Percentiles rank a stretch among this genome's conserved stretches.
phyloP scores from a whole-genome alignment of 2,797 vertebrate species.

The Poecilia gillii region DNA sequence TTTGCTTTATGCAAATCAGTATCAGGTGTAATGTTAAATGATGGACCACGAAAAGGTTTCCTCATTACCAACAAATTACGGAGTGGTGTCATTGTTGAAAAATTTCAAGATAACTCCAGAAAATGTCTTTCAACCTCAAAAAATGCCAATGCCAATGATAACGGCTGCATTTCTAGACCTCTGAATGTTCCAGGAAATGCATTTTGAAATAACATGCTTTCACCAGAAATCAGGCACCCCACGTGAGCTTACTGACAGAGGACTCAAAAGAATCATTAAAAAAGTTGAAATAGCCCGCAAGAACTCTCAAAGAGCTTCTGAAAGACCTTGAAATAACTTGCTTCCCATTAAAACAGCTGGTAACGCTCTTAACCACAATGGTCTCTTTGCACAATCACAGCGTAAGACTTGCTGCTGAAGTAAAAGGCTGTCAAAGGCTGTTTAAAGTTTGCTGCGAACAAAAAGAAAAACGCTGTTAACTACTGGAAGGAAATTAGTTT shows the following conservation, averaged over 20 bases:
- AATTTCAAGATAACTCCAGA: background rate
- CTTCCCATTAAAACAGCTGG: background rate
- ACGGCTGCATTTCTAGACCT: background rate
- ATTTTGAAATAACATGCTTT: background rate
- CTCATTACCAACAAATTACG: background rate
- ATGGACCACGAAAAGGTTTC: background rate
- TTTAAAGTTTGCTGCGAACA: background rate
- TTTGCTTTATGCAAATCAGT: background rate
- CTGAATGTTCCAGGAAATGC: background rate
- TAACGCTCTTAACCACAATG: background rate
- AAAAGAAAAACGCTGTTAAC: background rate
- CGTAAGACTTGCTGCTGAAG: background rate
- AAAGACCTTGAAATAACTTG: background rate
- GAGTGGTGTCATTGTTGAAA: background rate
- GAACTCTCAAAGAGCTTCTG: background rate
- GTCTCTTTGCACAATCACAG: background rate
- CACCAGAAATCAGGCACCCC: background rate
- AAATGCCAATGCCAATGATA: background rate
- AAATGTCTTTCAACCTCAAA: background rate
- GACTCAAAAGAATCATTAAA: background rate
- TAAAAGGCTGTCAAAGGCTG: background rate
- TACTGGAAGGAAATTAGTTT: background rate
- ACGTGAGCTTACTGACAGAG: background rate
- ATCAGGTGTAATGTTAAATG: background rate
- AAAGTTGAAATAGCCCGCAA: background rate